Evolutionary conservation across 2,888 invertebrate genomes (phyloP).

Genomic region (Caenorhabditis sp.): DNA sequence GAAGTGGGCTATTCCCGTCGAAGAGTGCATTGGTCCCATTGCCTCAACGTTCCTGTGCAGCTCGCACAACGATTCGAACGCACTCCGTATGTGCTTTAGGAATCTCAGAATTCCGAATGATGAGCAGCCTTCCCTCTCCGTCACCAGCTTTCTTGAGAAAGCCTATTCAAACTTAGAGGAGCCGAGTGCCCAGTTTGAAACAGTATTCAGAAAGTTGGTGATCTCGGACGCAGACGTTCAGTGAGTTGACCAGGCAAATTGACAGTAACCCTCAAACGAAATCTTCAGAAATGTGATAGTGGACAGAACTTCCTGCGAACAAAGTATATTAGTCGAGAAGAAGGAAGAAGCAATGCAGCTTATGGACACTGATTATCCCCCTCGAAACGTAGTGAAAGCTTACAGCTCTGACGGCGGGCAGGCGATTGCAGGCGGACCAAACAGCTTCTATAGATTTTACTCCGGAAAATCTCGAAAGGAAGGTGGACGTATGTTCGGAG

Average conservation of each 20-base stretch:
- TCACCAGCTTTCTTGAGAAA: conserved; percentile 22
- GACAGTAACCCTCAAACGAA: too few species aligned
- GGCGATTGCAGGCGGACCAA: conserved; percentile 38
- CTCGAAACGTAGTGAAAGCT: conserved; percentile 55
- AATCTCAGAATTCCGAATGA: conserved; percentile 4
- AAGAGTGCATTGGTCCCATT: conserved; percentile 47
- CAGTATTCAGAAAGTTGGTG: conserved; percentile 27
- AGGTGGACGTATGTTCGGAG: conserved; percentile 16
- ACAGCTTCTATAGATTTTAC: conserved; percentile 51
- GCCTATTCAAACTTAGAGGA: conserved; percentile 23
- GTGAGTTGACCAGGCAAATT: conserved; percentile 16
- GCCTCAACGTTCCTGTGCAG: conserved; percentile 52
- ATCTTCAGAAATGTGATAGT: conserved; percentile 64
- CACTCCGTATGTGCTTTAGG: conserved; percentile 34
- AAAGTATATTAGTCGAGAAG: conserved; percentile 62
- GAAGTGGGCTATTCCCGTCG: conserved; percentile 69
- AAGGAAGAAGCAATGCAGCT: conserved; percentile 68
- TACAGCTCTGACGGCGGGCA: conserved; percentile 60
- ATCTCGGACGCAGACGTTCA: conserved; percentile 51
- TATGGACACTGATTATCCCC: conserved; percentile 68
- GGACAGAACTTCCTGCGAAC: conserved; percentile 64
- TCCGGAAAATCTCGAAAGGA: too few species aligned
- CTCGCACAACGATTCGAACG: conserved; percentile 23
- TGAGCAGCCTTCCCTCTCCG: conserved; percentile 35
- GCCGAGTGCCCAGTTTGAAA: conserved; percentile 12